Evolutionary conservation across 2,113 vertebrate genomes (phyloP).

Genomic region (Paradoxurus hermaphroditus): DNA sequence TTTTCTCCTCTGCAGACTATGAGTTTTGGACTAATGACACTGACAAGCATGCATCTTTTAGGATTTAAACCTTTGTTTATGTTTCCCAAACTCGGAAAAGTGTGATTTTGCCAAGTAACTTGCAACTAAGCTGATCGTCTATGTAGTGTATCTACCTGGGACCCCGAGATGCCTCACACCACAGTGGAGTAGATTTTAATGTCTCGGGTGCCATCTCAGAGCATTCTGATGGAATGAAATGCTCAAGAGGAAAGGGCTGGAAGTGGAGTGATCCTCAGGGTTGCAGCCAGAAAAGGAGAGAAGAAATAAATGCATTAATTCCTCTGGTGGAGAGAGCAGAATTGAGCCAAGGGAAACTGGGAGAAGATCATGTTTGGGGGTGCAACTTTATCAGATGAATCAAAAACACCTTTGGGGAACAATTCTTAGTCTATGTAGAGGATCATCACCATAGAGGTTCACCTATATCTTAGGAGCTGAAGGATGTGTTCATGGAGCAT

Average conservation of each 20-base stretch:
- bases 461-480: not conserved
- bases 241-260: not conserved
- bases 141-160: not conserved
- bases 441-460: not conserved
- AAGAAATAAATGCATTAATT: not conserved
- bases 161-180: not conserved
- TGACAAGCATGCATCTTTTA: not conserved
- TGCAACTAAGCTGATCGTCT: not conserved
- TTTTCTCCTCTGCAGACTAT: not conserved
- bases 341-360: not conserved
- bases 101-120: not conserved
- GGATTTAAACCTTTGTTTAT: not conserved
- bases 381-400: not conserved
- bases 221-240: not conserved
- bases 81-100: conserved; percentile 13
- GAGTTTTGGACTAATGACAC: not conserved
- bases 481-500: not conserved
- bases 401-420: not conserved
- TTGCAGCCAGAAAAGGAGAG: not conserved
- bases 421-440: not conserved
- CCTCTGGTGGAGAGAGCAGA: not conserved
- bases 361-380: not conserved
- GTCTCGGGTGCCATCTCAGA: not conserved
- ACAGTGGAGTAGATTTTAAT: not conserved
- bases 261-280: not conserved